Percentiles rank a stretch among this genome's conserved stretches.
Evolutionary conservation across 2,888 invertebrate species (phyloP).

Genomic region (Leptopilina drosophilae): DNA sequence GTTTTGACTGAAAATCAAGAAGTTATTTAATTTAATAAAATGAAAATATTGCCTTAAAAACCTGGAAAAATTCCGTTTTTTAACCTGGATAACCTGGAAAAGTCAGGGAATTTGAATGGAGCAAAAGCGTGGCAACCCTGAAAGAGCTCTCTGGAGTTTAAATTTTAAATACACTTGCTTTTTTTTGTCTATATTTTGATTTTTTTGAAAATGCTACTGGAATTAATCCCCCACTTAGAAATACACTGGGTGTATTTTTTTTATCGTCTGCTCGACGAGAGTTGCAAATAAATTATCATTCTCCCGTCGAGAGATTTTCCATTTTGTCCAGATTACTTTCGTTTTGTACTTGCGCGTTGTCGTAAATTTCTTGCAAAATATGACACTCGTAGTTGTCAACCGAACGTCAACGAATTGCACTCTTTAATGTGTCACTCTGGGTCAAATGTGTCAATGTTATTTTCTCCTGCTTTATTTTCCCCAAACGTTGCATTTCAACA

Average conservation of each 20-base stretch:
- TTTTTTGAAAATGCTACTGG: neutral
- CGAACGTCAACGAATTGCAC: conserved; percentile 40
- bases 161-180: too few species aligned
- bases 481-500: neutral
- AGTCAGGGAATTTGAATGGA: too few species aligned
- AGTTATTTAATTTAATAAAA: too few species aligned
- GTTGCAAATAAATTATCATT: conserved; percentile 23
- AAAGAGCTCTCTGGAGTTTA: too few species aligned
- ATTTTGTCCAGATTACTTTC: conserved; percentile 6
- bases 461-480: conserved; percentile 47
- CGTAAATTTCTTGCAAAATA: conserved; percentile 33
- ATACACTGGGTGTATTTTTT: neutral
- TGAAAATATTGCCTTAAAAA: too few species aligned
- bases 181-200: too few species aligned
- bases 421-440: conserved; percentile 52
- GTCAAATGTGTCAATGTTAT: conserved; percentile 58
- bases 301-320: neutral
- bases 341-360: conserved; percentile 20
- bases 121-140: too few species aligned
- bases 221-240: neutral
- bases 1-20: too few species aligned
- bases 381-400: conserved; percentile 18
- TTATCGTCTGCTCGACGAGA: neutral
- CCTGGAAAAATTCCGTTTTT: too few species aligned
- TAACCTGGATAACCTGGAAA: too few species aligned